Percentiles rank a stretch among this genome's conserved stretches.
These are phyloP conservation scores for Cyanoliseus patagonus DNA, from an alignment of 2,113 vertebrate genomes.

Conservation along the genomic window DNA sequence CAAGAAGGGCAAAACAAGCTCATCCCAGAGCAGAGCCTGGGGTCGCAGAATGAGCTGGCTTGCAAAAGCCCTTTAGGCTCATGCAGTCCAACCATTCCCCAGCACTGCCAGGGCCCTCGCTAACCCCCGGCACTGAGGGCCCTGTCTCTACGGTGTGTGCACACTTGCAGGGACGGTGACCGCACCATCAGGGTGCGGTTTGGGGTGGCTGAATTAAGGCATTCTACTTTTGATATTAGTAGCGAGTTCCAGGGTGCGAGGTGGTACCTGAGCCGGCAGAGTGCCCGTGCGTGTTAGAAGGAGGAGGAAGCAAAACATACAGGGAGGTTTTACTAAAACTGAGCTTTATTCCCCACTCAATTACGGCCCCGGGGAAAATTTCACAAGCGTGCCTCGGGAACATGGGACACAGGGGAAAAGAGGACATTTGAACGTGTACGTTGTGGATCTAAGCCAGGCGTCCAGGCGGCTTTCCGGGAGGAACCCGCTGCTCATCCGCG, in stretches of 20 bases:
- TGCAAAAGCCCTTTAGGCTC: not conserved
- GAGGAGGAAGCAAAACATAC: not conserved
- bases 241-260: accelerated
- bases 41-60: too few relatives aligned
- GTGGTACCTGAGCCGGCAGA: accelerated
- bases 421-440: not conserved
- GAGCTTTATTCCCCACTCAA: not conserved
- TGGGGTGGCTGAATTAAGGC: not conserved
- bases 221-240: not conserved
- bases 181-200: not conserved
- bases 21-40: not conserved
- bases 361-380: accelerated
- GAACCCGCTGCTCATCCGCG: not conserved
- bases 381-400: not conserved
- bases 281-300: not conserved
- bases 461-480: not conserved
- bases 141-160: accelerated
- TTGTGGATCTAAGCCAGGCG: not conserved
- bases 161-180: not conserved
- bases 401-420: accelerated
- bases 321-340: not conserved
- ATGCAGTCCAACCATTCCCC: not conserved
- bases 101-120: not conserved
- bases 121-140: not conserved
- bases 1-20: not conserved